Evolutionary conservation across 37 sponge, comb jelly and placozoan genomes (phyloP).

Genomic region (Hexactinellida sp.): DNA sequence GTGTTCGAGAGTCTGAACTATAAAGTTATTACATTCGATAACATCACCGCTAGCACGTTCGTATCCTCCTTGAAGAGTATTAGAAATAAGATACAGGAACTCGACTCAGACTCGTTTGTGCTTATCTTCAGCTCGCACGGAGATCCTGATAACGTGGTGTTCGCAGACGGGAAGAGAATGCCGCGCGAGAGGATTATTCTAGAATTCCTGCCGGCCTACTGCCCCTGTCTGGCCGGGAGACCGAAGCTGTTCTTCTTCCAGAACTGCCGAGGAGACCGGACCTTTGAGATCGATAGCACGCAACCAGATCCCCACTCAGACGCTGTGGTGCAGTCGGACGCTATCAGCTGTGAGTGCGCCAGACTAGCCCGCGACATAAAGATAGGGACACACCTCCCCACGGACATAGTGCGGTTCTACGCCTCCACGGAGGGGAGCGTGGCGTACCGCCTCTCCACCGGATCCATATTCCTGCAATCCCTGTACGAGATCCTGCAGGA

Average conservation of each 20-base stretch:
- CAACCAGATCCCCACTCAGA: neutral
- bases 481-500: constrained; percentile 7
- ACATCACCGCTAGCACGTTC: neutral
- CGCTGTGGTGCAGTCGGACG: neutral
- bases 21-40: constrained; percentile 1
- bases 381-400: neutral
- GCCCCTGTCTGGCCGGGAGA: neutral
- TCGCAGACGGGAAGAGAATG: neutral
- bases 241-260: constrained; percentile 14
- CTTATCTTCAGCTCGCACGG: constrained; percentile 7
- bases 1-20: neutral
- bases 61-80: neutral
- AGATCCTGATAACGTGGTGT: neutral
- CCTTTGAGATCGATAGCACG: neutral
- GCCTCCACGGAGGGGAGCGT: neutral
- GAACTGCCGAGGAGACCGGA: neutral
- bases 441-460: neutral
- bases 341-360: neutral
- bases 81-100: neutral
- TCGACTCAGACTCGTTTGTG: neutral
- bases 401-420: neutral
- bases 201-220: neutral
- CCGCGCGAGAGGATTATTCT: neutral
- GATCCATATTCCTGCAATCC: neutral
- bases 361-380: neutral